Evolutionary conservation across 2,888 invertebrate species (phyloP), one percentile per base, ranked within the genome.

Genomic region (Andricus curvator): DNA sequence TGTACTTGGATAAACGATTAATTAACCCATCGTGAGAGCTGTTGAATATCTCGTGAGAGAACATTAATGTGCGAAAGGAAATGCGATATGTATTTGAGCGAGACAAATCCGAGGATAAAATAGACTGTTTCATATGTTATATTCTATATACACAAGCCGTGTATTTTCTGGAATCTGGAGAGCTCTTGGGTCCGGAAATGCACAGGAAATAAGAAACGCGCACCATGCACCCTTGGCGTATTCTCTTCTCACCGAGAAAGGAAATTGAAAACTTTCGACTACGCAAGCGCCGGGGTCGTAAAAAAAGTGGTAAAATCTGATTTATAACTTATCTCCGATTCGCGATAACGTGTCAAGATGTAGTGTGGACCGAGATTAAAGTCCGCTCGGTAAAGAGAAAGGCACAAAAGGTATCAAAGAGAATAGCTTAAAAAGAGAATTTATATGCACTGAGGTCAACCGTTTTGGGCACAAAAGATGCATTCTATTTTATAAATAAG

Each of bases 311-410:
- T 44, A 48, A 17, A 29, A 48, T 48, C 68, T 68, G 48, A 68
- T 68, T 68, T 68, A 68, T 68, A 68, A 25, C 48, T 68, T 48
- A 68, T 68, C 48, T 48, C 48, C 68, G 68, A 48, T 48, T 68
- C 22, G 25, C 25, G 22, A 68, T 48, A 68, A 17, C 29, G 22
- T 17, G 48, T 68, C 25, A 22, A 48, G 68, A 68, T 68, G 29
- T 67, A 41, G 2, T 25, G 20, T 25, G 68, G 48, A 68, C 44
- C 41, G 22, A 48, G 25, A 44, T 68, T 25, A 64, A 29, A 29
- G 17, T 68, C 68, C 48, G 48, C 25, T 48, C 48, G 25, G 25
- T 68, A 44, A 68, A 68, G 68, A 68, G 68, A 68, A 68, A 48
- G 68, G 68, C 44, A 48, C 48, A 68, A 68, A 44, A 48, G 48